A percentile compares a stretch with the other conserved stretches of the same genome.
Conservation (phyloP, 2,888 invertebrate genomes). For the Sipha maydis region DNA sequence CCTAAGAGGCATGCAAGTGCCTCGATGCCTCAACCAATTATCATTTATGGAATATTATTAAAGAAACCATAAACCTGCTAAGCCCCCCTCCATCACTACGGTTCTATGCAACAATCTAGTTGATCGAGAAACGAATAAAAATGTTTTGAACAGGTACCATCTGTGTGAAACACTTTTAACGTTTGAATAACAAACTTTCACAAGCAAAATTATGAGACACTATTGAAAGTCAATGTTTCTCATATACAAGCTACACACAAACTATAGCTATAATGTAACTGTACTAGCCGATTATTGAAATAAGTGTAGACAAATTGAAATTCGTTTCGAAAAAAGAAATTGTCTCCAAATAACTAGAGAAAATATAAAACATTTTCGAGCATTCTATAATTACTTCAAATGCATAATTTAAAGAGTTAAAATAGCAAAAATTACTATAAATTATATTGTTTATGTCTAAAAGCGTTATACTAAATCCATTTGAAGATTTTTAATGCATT, state of each 20-base stretch:
- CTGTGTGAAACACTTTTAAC: constrained; percentile 11
- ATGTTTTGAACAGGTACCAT: background rate
- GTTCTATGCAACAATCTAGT: background rate
- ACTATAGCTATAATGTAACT: background rate
- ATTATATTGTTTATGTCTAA: background rate
- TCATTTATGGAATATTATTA: constrained; percentile 9
- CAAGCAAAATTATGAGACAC: background rate
- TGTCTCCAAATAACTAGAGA: too few relatives aligned
- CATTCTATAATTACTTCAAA: background rate
- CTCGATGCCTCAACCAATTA: background rate
- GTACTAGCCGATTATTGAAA: background rate
- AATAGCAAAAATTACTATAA: constrained; percentile 1
- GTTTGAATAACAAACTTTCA: background rate
- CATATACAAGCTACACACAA: background rate
- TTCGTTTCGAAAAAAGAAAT: too few relatives aligned
- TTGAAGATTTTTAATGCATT: constrained; percentile 18
- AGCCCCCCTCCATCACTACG: background rate
- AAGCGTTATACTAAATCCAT: background rate
- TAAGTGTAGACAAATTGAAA: background rate
- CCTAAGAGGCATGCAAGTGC: background rate
- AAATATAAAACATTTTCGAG: too few relatives aligned
- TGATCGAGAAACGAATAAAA: constrained; percentile 37
- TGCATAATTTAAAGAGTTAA: background rate
- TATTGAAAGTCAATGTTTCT: background rate
- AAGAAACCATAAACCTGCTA: constrained; percentile 39